Percentiles rank a stretch among this genome's conserved stretches.
Conservation (phyloP, 2,888 invertebrate species). For the Nebria brevicollis region DNA sequence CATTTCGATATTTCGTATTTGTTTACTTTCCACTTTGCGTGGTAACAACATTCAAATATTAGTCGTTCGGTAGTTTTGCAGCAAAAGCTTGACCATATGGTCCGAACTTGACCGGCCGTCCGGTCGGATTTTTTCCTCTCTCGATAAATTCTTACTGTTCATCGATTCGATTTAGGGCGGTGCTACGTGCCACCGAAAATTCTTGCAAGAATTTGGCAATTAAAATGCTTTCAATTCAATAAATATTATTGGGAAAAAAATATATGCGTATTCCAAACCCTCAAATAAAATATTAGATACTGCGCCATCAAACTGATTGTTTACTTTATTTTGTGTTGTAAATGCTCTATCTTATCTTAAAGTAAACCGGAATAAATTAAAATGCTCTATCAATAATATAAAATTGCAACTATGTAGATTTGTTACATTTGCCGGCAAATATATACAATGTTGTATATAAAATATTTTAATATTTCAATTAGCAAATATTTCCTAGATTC, state of each 20-base stretch:
- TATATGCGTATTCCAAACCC: too few species aligned
- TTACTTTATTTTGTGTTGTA: too few species aligned
- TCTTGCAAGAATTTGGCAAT: background rate
- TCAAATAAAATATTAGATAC: too few species aligned
- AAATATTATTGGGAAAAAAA: background rate
- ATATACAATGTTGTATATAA: too few species aligned
- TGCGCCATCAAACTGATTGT: too few species aligned
- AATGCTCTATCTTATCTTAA: too few species aligned
- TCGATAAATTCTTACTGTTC: background rate
- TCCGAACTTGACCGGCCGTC: background rate
- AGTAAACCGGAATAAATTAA: too few species aligned
- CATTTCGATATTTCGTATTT: background rate
- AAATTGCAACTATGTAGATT: too few species aligned
- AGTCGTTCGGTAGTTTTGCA: background rate
- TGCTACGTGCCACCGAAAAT: background rate
- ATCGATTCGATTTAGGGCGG: constrained; percentile 1
- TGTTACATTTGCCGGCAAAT: too few species aligned
- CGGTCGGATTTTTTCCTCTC: background rate
- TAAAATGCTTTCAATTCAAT: background rate
- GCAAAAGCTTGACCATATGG: background rate
- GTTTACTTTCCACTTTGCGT: background rate
- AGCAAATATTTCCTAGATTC: background rate
- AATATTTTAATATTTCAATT: background rate
- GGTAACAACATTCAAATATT: background rate
- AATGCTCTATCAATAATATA: too few species aligned